A percentile compares a stretch with the other conserved stretches of the same genome.
phyloP scores from a whole-genome alignment of 2,113 vertebrate genomes.

The Lucifuga dentata region DNA sequence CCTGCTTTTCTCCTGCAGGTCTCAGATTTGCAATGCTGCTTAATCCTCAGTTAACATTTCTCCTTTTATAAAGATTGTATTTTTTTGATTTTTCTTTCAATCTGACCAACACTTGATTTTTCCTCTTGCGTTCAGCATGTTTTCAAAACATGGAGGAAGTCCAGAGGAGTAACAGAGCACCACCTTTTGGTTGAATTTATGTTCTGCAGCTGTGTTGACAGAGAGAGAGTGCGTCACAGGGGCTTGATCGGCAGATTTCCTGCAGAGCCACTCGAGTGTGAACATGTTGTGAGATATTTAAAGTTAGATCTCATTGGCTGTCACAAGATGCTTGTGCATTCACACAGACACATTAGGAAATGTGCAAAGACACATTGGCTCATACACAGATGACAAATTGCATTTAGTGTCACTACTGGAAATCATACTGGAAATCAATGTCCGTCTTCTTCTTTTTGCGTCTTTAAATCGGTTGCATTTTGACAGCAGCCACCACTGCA shows the following conservation, averaged over 20 bases:
- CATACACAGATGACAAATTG: constrained; percentile 9
- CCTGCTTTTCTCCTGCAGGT: constrained; percentile 38
- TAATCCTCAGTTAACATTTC: constrained; percentile 52
- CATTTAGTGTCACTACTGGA: constrained; percentile 17
- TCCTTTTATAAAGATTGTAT: constrained; percentile 1
- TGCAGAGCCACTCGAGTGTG: constrained; percentile 24
- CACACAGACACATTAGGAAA: constrained; percentile 7
- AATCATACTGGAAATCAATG: constrained; percentile 54
- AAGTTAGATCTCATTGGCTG: constrained; percentile 20
- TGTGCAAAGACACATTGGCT: not conserved
- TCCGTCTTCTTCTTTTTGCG: constrained; percentile 42
- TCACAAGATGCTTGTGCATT: constrained; percentile 6
- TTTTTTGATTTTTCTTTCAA: constrained; percentile 22
- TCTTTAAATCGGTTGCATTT: constrained; percentile 38
- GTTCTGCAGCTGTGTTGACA: constrained; percentile 46
- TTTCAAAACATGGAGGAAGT: not conserved
- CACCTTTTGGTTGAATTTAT: constrained; percentile 61
- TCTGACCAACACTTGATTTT: constrained; percentile 11
- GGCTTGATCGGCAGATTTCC: constrained; percentile 34
- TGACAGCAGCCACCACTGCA: constrained; percentile 38
- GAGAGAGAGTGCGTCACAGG: constrained; percentile 13
- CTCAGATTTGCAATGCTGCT: constrained; percentile 40
- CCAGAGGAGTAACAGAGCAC: constrained; percentile 68
- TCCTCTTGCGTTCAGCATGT: not conserved
- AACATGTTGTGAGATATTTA: constrained; percentile 22